Conservation (phyloP, 2,113 vertebrate genomes). For the Cebidichthys violaceus region DNA sequence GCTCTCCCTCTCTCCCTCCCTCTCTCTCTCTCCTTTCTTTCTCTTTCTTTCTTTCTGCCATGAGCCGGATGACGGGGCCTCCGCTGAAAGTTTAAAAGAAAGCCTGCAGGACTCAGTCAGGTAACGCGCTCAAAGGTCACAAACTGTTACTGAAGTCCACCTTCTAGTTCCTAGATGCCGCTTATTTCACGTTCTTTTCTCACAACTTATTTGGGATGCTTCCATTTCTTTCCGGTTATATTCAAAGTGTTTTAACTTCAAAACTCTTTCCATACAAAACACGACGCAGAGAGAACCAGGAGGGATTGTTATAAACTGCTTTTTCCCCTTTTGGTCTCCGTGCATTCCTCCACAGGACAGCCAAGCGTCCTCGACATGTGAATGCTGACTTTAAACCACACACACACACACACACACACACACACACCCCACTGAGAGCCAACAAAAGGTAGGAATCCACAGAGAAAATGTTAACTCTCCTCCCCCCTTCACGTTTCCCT, state of each 20-base stretch:
- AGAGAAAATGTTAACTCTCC: conserved; percentile 65
- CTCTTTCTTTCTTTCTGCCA: conserved; percentile 10
- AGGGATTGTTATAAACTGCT: neutral
- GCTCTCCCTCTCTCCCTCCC: conserved; percentile 28
- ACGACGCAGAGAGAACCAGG: neutral
- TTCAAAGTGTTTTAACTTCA: neutral
- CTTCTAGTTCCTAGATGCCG: neutral
- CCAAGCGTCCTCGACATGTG: conserved; percentile 13
- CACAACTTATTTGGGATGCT: neutral
- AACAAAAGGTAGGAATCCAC: conserved; percentile 75
- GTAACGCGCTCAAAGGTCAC: conserved; percentile 21
- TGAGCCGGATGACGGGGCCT: neutral
- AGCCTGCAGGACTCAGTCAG: neutral
- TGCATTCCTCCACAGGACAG: conserved; percentile 54
- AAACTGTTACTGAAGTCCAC: neutral
- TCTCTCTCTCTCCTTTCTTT: neutral
- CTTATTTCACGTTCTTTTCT: neutral
- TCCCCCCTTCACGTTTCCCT: conserved; percentile 57
- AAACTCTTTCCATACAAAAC: neutral
- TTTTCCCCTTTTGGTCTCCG: neutral
- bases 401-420: conserved; percentile 32
- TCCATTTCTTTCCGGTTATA: neutral
- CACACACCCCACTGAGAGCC: conserved; percentile 59
- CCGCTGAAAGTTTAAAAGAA: conserved; percentile 19
- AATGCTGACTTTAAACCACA: conserved; percentile 31